A percentile compares a stretch with the other conserved stretches of the same genome.
Evolutionary conservation across 2,797 vertebrate genomes (phyloP).

Genomic region (Tympanoctomys barrerae): DNA sequence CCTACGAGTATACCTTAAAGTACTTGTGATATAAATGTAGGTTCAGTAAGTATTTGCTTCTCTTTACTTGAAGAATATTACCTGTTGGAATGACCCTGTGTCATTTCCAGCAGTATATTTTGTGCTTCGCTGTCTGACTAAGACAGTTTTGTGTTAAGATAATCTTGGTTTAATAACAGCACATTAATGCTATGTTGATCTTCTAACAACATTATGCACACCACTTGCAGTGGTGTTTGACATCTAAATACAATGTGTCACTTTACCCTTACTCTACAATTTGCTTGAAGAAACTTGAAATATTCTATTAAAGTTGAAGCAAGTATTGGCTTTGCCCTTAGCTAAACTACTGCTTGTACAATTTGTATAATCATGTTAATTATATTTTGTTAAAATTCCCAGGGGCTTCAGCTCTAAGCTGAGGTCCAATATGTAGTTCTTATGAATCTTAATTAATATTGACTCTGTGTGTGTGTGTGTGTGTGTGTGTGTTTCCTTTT

Average conservation of each 20-base stretch:
- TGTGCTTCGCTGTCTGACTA: slow-evolving; percentile 26
- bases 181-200: neutral
- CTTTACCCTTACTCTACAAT: neutral
- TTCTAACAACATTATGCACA: neutral
- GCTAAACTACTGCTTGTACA: slow-evolving; percentile 55
- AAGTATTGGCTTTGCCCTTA: slow-evolving; percentile 55
- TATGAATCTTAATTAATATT: slow-evolving; percentile 78
- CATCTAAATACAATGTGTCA: neutral
- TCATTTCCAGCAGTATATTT: neutral
- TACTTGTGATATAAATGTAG: neutral
- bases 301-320: slow-evolving; percentile 26
- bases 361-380: slow-evolving; percentile 71
- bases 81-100: neutral
- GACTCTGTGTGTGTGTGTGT: slow-evolving; percentile 75
- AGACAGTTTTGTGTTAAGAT: neutral
- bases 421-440: slow-evolving; percentile 65
- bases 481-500: slow-evolving; percentile 74
- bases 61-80: neutral
- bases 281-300: slow-evolving; percentile 58
- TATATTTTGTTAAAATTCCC: slow-evolving; percentile 81
- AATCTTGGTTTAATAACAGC: neutral
- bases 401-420: slow-evolving; percentile 63
- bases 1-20: neutral
- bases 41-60: neutral
- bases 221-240: neutral